Evolutionary conservation across 2,888 invertebrate species (phyloP).

Genomic region (Drosophila monieri): DNA sequence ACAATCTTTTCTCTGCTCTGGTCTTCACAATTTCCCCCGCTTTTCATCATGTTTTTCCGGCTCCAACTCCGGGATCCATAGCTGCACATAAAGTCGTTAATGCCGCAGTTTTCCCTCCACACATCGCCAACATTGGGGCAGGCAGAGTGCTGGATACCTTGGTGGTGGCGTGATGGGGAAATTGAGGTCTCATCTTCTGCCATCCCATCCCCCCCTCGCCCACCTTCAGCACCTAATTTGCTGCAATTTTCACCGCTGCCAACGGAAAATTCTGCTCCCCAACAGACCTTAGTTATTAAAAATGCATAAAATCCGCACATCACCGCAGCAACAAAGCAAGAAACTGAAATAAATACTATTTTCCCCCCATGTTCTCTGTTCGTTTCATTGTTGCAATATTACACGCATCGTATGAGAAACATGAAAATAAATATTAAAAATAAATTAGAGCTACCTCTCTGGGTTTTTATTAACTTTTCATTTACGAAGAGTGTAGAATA

Average conservation of each 20-base stretch:
- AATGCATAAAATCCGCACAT: constrained; percentile 55
- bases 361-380: constrained; percentile 1
- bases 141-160: background rate
- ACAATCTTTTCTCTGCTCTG: constrained; percentile 34
- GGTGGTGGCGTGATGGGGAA: constrained; percentile 4
- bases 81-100: constrained; percentile 65
- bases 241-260: constrained; percentile 68
- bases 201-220: constrained; percentile 4
- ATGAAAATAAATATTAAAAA: constrained; percentile 76
- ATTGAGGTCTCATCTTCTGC: constrained; percentile 35
- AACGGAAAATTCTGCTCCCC: constrained; percentile 41
- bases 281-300: constrained; percentile 50
- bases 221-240: constrained; percentile 72
- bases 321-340: constrained; percentile 28
- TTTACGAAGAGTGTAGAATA: constrained; percentile 63
- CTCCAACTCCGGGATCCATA: constrained; percentile 3
- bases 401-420: constrained; percentile 54
- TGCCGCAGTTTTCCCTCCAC: constrained; percentile 49
- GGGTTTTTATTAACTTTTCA: constrained; percentile 73
- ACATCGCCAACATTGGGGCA: constrained; percentile 30
- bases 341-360: constrained; percentile 25
- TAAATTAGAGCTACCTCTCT: constrained; percentile 72
- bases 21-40: background rate
- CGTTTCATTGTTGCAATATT: constrained; percentile 45
- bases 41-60: constrained; percentile 26